Conservation (phyloP, 2,113 vertebrate species). For the Dasyurus viverrinus region DNA sequence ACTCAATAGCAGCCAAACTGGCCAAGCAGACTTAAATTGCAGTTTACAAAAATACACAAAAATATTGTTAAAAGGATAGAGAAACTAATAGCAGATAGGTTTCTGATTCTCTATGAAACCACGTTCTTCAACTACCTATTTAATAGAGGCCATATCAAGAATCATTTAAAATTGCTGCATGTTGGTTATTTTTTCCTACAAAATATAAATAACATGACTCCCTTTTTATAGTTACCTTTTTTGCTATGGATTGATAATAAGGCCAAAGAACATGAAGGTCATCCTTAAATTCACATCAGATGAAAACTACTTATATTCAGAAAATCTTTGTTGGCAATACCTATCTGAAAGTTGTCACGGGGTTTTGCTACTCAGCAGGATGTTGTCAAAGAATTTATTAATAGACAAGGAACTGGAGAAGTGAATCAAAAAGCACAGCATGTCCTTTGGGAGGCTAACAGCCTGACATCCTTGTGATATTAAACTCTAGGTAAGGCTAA, state of each 20-base stretch:
- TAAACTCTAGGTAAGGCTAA: slow-evolving; percentile 54
- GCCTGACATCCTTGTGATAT: slow-evolving; percentile 65
- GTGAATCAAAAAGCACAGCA: slow-evolving; percentile 72
- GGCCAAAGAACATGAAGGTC: slow-evolving; percentile 40
- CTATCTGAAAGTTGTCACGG: slow-evolving; percentile 70
- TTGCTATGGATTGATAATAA: background rate
- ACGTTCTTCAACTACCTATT: background rate
- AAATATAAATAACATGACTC: background rate
- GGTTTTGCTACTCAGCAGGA: slow-evolving; percentile 71
- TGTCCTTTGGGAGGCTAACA: slow-evolving; percentile 63
- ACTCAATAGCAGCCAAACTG: rapidly evolving
- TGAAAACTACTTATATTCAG: slow-evolving; percentile 58
- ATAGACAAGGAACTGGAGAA: slow-evolving; percentile 70
- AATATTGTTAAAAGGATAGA: slow-evolving; percentile 7
- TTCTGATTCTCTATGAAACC: background rate
- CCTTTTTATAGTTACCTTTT: background rate
- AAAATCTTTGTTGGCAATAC: slow-evolving; percentile 58
- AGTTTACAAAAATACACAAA: background rate
- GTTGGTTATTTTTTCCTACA: background rate
- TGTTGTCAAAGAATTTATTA: slow-evolving; percentile 73
- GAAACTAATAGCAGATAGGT: background rate
- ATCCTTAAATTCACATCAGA: slow-evolving; percentile 48
- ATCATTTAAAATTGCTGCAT: background rate
- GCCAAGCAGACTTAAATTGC: background rate
- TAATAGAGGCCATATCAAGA: background rate